phyloP scores from a whole-genome alignment of 2,113 vertebrate genomes.

The Lamprotornis superbus region DNA sequence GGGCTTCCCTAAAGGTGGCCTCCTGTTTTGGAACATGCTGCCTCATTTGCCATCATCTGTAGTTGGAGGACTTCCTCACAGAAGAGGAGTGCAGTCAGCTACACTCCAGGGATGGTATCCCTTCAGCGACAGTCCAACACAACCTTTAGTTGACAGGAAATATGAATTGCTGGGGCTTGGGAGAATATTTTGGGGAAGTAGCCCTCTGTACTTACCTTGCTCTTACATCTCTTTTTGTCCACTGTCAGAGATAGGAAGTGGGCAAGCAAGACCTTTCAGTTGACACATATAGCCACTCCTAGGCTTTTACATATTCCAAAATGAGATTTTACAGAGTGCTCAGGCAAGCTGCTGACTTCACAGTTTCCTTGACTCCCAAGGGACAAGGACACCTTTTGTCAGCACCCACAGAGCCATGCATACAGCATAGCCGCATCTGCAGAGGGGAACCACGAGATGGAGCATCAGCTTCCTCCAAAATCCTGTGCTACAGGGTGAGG shows the following conservation, averaged over 20 bases:
- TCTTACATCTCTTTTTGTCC: neutral
- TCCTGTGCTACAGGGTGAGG: neutral
- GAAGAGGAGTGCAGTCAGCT: neutral
- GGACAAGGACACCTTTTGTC: neutral
- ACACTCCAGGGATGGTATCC: neutral
- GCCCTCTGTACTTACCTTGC: neutral
- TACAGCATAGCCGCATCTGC: neutral
- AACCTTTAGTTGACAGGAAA: neutral
- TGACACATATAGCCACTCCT: neutral
- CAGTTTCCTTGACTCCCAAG: neutral
- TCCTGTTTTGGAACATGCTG: neutral
- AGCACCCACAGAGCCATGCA: neutral
- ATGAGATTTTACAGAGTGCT: neutral
- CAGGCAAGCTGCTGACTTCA: neutral
- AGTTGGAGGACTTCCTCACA: neutral
- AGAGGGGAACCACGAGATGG: rapidly evolving
- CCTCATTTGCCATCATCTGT: neutral
- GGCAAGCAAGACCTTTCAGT: neutral
- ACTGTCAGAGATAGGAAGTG: neutral
- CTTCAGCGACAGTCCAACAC: neutral
- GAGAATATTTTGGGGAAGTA: neutral
- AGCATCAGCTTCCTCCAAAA: neutral
- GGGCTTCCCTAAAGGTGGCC: neutral
- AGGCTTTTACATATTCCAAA: neutral
- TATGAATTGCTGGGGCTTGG: neutral